Evolutionary conservation across 92 coral and sea anemone genomes (phyloP), one percentile per base, ranked within the genome.

Genomic region (Epizoanthus scotinus): DNA sequence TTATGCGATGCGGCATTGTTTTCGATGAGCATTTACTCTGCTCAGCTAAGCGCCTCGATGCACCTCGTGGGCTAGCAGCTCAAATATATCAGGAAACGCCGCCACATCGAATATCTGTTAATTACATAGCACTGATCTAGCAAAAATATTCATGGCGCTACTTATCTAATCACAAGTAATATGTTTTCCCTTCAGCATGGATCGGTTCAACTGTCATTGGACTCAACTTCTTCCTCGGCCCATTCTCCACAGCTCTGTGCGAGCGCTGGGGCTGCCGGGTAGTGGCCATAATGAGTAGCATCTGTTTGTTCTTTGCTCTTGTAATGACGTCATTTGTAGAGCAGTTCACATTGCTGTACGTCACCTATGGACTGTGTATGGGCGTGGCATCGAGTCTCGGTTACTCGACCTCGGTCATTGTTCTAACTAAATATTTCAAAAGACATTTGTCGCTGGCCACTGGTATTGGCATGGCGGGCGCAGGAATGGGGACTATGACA

Each of bases 241-340:
- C 81, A 8, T 31, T 75, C 52, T 34, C 81, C 0, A 34, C 81
- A 58, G 81, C 81, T 3, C 38, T 75, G 63, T 75, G 81, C 9
- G 81, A 75, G 40, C 81, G 81, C 81, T 58, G 66, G 68, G 81
- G 81, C 22, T 75, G 81, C 55, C 81, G 81, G 81, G 12, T n/a
- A 58, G 81, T 75, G 1, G 81, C 81, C 12, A 31, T 75, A 0
- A 22, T 75, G 15, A 75, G 81, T 68, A 75, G 81, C 61, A 59
- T 75, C 81, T 59, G 60, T 40, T 60, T 75, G n/a, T 75, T 75
- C 22, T 58, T 20, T 8, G 81, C 81, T 4, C 44, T 75, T 13
- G 56, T 75, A 4, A 38, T 55, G 36, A 75, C 81, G 38, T 75
- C 81, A 20, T 75, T 38, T 60, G 81, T 75, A 10, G 26, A 28